Evolutionary conservation across 2,113 vertebrate genomes (phyloP).

Genomic region (Eidolon helvum): DNA sequence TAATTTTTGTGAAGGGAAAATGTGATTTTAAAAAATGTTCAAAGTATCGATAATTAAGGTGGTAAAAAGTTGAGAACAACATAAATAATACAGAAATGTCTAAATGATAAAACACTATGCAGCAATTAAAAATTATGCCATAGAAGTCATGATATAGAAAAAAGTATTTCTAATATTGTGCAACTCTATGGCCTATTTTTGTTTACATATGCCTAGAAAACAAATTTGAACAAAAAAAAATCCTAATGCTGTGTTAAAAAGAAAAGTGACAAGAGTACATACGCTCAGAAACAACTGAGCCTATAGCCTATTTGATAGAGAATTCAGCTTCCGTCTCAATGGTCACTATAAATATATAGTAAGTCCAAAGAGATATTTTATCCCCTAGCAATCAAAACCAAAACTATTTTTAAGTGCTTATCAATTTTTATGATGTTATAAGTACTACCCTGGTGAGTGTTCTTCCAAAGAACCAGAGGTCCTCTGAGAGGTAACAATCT

Average conservation of each 20-base stretch:
- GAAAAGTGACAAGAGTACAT: not conserved
- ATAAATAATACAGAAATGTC: not conserved
- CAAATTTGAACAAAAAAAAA: not conserved
- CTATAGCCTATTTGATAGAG: rapidly evolving
- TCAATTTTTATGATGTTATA: not conserved
- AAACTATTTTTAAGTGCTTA: not conserved
- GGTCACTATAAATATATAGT: not conserved
- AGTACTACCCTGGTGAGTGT: rapidly evolving
- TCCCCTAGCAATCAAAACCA: not conserved
- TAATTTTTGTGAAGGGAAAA: not conserved
- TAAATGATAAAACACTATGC: not conserved
- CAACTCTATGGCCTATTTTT: not conserved
- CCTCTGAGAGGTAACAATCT: not conserved
- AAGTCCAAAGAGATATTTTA: not conserved
- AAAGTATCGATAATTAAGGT: not conserved
- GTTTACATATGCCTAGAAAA: not conserved
- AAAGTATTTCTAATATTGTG: not conserved
- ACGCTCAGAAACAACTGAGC: not conserved
- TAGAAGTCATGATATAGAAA: not conserved
- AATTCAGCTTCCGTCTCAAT: not conserved
- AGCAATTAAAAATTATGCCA: not conserved
- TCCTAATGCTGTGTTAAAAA: not conserved
- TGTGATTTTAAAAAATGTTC: not conserved
- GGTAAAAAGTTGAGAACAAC: not conserved
- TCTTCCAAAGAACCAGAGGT: not conserved